A percentile compares a stretch with the other conserved stretches of the same genome.
Evolutionary conservation across 2,888 invertebrate genomes (phyloP).

Genomic region (Silvanus unidentatus): DNA sequence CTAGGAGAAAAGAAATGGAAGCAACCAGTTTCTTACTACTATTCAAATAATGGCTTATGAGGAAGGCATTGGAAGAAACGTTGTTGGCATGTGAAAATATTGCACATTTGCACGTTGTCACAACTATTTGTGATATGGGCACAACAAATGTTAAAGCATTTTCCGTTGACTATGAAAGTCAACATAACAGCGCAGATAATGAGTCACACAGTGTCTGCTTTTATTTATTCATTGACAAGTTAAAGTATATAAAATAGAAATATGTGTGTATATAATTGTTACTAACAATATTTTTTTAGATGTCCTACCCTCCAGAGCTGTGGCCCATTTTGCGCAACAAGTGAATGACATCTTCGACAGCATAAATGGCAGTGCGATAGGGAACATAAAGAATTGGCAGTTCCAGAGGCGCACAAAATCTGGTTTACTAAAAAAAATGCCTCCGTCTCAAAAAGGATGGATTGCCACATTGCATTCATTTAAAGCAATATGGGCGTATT

Average conservation of each 20-base stretch:
- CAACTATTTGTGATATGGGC: constrained; percentile 11
- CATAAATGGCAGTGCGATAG: constrained; percentile 2
- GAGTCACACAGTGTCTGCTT: constrained; percentile 8
- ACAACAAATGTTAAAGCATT: constrained; percentile 8
- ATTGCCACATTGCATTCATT: neutral
- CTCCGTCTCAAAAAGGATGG: constrained; percentile 3
- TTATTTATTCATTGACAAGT: constrained; percentile 1
- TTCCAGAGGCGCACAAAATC: neutral
- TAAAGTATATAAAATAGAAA: constrained; percentile 1
- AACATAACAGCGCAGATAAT: constrained; percentile 9
- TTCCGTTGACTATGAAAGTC: constrained; percentile 7
- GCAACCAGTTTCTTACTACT: neutral
- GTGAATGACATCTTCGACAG: constrained; percentile 11
- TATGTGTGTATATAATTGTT: neutral
- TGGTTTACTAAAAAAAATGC: neutral
- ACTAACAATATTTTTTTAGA: constrained; percentile 5
- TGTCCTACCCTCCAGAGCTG: constrained; percentile 6
- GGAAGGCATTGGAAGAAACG: neutral
- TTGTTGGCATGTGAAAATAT: neutral
- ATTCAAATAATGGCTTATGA: neutral
- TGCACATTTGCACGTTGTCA: constrained; percentile 8
- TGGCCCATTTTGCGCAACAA: constrained; percentile 11
- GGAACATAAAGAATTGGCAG: neutral
- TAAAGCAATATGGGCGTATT: neutral
- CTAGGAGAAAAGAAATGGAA: neutral